Conservation (phyloP, 1,140 invertebrate genomes). For the Eueides isabella region DNA sequence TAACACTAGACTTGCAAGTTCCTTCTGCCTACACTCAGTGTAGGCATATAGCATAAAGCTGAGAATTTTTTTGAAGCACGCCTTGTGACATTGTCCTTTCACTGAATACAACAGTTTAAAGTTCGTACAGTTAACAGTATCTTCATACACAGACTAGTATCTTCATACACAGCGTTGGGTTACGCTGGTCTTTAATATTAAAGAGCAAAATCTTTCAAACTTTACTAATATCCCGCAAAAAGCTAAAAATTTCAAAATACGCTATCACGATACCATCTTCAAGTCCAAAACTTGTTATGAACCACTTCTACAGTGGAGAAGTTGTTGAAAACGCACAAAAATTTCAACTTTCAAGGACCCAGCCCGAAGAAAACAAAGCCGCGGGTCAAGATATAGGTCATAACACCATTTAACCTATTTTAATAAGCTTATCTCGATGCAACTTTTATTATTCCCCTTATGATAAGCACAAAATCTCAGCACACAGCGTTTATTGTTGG, state of each 20-base stretch:
- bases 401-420: constrained; percentile 1
- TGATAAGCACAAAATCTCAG: constrained; percentile 36
- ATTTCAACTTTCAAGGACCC: not conserved
- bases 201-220: not conserved
- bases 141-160: too few species aligned
- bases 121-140: too few species aligned
- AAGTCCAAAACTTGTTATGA: not conserved
- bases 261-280: not conserved
- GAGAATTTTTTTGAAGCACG: not conserved
- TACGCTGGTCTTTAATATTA: not conserved
- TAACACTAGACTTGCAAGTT: too few species aligned
- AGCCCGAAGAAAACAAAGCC: not conserved
- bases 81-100: not conserved
- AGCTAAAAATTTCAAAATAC: not conserved
- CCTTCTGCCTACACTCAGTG: too few species aligned
- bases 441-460: constrained; percentile 32
- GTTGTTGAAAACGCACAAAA: not conserved
- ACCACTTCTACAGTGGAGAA: not conserved
- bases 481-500: constrained; percentile 39
- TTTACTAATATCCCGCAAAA: not conserved
- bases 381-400: not conserved
- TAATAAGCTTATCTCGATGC: constrained; percentile 22
- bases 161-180: not conserved
- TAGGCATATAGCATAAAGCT: too few species aligned
- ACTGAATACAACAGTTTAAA: not conserved